Evolutionary conservation across 2,888 invertebrate species (phyloP).

Genomic region (Sycophila texana): DNA sequence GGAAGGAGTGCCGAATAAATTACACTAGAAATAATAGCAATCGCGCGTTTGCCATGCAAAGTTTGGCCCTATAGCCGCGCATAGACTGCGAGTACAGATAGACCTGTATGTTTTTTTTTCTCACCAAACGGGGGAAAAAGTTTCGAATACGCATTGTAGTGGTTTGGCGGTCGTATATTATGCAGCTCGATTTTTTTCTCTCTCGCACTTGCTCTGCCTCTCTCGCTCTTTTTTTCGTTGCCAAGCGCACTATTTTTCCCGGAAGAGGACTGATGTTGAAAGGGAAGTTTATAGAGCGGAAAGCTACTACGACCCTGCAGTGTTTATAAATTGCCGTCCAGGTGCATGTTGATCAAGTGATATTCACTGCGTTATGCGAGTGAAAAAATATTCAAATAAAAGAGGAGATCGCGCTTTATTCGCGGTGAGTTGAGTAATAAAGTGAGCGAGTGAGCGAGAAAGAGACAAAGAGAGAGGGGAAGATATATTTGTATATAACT

Average conservation of each 20-base stretch:
- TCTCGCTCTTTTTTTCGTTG: not conserved
- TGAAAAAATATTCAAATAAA: conserved; percentile 24
- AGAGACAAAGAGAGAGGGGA: too few species aligned
- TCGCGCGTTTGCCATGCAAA: conserved; percentile 42
- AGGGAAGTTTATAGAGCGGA: conserved; percentile 46
- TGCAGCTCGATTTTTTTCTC: conserved; percentile 31
- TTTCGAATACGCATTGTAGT: conserved; percentile 5
- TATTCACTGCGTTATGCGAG: conserved; percentile 44
- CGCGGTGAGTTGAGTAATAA: not conserved
- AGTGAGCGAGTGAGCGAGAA: too few species aligned
- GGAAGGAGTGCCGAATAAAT: too few species aligned
- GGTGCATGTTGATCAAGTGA: conserved; percentile 42
- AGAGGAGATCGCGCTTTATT: conserved; percentile 12
- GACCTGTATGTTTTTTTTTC: not conserved
- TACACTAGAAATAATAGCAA: not conserved
- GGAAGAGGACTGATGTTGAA: conserved; percentile 22
- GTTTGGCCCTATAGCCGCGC: conserved; percentile 3
- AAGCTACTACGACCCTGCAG: conserved; percentile 5
- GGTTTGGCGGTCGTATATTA: conserved; percentile 37
- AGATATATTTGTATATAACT: too few species aligned
- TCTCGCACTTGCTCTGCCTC: not conserved
- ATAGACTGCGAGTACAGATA: not conserved
- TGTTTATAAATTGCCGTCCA: not conserved
- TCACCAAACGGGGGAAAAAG: not conserved
- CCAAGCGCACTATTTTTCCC: conserved; percentile 6